phyloP scores from a whole-genome alignment of 2,888 invertebrate species.

The Brenthis hecate region DNA sequence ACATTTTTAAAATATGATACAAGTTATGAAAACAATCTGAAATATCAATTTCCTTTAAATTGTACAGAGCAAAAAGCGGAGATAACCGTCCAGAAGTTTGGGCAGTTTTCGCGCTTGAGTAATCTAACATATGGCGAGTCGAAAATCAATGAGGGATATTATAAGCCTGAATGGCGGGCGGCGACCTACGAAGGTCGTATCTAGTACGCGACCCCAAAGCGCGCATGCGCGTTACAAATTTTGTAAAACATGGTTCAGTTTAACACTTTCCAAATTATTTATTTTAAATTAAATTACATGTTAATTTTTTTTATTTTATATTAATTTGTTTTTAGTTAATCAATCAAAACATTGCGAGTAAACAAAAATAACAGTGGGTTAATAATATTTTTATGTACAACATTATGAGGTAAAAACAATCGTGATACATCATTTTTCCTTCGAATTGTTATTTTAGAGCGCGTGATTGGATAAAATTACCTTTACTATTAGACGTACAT shows the following conservation, averaged over 20 bases:
- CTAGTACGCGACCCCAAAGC: constrained; percentile 69
- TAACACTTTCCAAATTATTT: too few species aligned
- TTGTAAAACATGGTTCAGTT: background rate
- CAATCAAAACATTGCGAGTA: too few species aligned
- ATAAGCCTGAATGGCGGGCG: constrained; percentile 69
- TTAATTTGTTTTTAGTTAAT: too few species aligned
- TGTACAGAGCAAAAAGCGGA: constrained; percentile 1
- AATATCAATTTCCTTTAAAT: background rate
- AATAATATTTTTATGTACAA: constrained; percentile 6
- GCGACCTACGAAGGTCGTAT: constrained; percentile 76
- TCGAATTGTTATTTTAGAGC: background rate
- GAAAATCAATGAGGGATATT: constrained; percentile 73
- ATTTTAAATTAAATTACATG: too few species aligned
- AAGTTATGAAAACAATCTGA: too few species aligned
- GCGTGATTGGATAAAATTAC: background rate
- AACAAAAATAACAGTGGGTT: background rate
- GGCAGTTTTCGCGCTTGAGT: constrained; percentile 59
- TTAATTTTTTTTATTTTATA: too few species aligned
- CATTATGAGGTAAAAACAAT: background rate
- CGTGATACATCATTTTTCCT: background rate
- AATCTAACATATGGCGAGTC: constrained; percentile 58
- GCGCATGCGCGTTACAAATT: constrained; percentile 62
- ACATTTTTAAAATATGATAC: too few species aligned
- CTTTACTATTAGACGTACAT: too few species aligned
- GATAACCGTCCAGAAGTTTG: constrained; percentile 49